phyloP scores from a whole-genome alignment of 2,888 invertebrate genomes.

The Andrena minutula region DNA sequence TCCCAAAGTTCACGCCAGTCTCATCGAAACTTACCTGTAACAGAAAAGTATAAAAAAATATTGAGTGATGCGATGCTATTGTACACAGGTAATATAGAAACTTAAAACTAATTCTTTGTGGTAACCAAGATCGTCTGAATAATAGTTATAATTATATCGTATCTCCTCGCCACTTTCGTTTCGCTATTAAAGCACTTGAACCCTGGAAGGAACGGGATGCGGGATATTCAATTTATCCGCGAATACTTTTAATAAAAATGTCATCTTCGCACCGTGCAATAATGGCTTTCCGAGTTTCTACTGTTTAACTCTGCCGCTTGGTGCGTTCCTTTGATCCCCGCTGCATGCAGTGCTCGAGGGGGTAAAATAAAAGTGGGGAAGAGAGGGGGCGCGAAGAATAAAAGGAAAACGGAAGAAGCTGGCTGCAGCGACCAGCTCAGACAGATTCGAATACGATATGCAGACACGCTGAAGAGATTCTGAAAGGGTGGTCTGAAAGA shows the following conservation, averaged over 20 bases:
- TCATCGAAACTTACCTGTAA: slow-evolving; percentile 30
- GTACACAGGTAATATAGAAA: no score
- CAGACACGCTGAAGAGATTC: slow-evolving; percentile 67
- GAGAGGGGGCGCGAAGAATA: neutral
- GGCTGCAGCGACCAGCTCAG: slow-evolving; percentile 47
- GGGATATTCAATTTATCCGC: neutral
- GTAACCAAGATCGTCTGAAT: no score
- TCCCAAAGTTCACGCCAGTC: neutral
- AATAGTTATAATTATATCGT: no score
- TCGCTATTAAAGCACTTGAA: no score
- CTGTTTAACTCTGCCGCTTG: neutral
- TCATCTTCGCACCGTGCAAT: neutral
- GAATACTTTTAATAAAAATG: neutral
- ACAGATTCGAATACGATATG: slow-evolving; percentile 79
- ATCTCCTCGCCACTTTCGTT: no score
- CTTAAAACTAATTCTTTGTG: no score
- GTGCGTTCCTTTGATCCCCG: neutral
- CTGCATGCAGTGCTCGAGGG: no score
- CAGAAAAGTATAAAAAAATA: neutral
- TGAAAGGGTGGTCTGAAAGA: slow-evolving; percentile 68
- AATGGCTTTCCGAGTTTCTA: neutral
- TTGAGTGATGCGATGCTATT: no score
- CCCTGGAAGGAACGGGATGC: no score
- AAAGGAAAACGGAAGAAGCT: neutral
- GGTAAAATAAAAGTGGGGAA: neutral